Base-by-base conservation (phyloP, 2,113 vertebrate species). In the Galbula dea region DNA sequence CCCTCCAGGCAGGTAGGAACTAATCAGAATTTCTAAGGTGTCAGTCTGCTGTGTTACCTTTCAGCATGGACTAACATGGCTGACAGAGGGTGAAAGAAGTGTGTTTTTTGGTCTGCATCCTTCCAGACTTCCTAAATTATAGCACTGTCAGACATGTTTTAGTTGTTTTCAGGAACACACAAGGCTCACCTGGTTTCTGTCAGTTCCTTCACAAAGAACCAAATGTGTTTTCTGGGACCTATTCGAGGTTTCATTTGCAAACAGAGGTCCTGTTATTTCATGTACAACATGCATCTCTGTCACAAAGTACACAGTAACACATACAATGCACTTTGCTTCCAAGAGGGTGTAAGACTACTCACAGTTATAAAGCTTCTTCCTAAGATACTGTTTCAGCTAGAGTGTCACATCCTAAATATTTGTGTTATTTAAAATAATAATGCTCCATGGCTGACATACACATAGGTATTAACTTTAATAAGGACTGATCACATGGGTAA, bases 401-500 rank as follows among this genome's bases (percentile, higher is more conserved):
- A 86, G 6, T 27, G 74, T 30, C 21, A 39, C 1, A 0, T 46
- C 22, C 49, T 66, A 77, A 66, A 5, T 0, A 0, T 23, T n/a
- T 1, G 0, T 29, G 63, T 69, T 74, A 80, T 83, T 88, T 88
- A 62, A 86, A 94, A 68, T 26, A 16, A 23, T 36, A 68, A 30
- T 41, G 29, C 13, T 94, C 37, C 37, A 59, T 0, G 1, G 73
- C 1, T 81, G 59, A 94, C 55, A 77, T 91, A 88, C 29, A 75
- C 34, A 54, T 6, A 62, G 63, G 32, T 57, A 69, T 71, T 88
- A 89, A 24, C 67, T 17, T 85, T 85, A 80, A 80, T 69, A 79
- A 82, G 23, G 39, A 83, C 26, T 69, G 57, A 94, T 89, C 49
- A 43, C 43, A 39, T 59, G 61, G 29, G 45, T 89, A 88, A 96